Conservation (phyloP, 2,888 invertebrate genomes). For the Hyalella azteca region DNA sequence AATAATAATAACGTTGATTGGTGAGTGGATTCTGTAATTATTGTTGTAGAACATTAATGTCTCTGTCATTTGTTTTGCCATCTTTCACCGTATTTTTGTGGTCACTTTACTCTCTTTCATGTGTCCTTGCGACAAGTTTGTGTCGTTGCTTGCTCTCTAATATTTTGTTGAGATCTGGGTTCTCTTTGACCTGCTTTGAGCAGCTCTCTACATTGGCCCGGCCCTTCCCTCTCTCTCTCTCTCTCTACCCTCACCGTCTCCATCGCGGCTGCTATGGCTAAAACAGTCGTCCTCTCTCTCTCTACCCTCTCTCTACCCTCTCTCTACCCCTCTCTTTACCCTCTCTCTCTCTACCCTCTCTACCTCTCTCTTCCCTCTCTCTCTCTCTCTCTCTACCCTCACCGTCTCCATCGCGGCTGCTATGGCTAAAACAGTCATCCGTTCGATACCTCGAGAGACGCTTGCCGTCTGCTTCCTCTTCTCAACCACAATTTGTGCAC, state of each 20-base stretch:
- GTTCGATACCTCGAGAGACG: constrained; percentile 22
- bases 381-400: constrained; percentile 11
- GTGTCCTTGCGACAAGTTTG: background rate
- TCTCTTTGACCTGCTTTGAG: background rate
- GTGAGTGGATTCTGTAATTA: too few species aligned
- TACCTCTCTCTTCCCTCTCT: background rate
- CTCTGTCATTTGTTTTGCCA: background rate
- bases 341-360: constrained; percentile 21
- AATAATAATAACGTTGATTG: too few species aligned
- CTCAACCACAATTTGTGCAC: too few species aligned
- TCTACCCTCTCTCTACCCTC: background rate
- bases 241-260: background rate
- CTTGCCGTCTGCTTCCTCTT: constrained; percentile 1
- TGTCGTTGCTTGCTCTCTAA: background rate
- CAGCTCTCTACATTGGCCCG: background rate
- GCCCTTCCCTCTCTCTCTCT: background rate
- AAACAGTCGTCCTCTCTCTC: background rate
- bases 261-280: background rate
- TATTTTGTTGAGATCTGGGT: too few species aligned
- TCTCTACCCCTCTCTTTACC: constrained; percentile 8
- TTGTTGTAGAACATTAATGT: too few species aligned
- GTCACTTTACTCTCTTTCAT: background rate
- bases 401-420: background rate
- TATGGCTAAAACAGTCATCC: constrained; percentile 34
- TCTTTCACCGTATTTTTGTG: background rate